Percentiles rank a stretch among this genome's conserved stretches.
phyloP scores from a whole-genome alignment of 2,113 vertebrate genomes.

The Cololabis saira region DNA sequence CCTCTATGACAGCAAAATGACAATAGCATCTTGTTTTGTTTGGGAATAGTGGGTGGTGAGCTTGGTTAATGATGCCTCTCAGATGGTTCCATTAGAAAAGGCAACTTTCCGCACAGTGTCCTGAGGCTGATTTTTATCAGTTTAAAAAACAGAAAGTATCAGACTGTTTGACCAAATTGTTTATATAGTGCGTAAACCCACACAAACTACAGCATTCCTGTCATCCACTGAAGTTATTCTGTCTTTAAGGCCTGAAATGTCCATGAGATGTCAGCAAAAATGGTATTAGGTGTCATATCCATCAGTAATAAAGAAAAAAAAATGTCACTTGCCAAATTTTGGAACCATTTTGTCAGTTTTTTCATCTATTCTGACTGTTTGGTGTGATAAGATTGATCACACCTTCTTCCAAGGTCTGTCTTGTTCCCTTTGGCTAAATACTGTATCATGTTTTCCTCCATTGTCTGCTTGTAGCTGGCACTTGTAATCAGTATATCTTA shows the following conservation, averaged over 20 bases:
- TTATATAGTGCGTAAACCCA: neutral
- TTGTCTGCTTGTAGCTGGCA: slow-evolving; percentile 59
- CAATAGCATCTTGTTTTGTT: slow-evolving; percentile 2
- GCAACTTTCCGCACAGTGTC: slow-evolving; percentile 23
- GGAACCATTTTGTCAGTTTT: slow-evolving; percentile 5
- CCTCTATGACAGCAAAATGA: slow-evolving; percentile 1
- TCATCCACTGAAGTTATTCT: too few species aligned
- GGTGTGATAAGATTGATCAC: slow-evolving; percentile 53
- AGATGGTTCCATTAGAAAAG: slow-evolving; percentile 33
- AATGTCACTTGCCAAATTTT: neutral
- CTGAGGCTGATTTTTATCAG: slow-evolving; percentile 27
- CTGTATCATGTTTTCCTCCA: slow-evolving; percentile 60
- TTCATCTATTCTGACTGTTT: slow-evolving; percentile 13
- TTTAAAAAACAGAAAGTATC: slow-evolving; percentile 7
- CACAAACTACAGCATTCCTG: too few species aligned
- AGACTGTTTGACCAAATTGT: slow-evolving; percentile 4
- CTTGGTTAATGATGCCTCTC: slow-evolving; percentile 33
- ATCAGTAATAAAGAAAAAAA: neutral
- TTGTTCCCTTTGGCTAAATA: slow-evolving; percentile 62
- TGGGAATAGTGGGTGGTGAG: slow-evolving; percentile 10
- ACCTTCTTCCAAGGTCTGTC: slow-evolving; percentile 57
- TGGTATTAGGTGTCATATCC: neutral
- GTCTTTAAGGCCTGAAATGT: too few species aligned
- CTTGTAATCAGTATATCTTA: slow-evolving; percentile 61
- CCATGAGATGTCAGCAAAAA: slow-evolving; percentile 3